These are phyloP conservation scores for Drosophila carrolli DNA, from an alignment of 1,140 invertebrate species.

Conservation along the genomic window DNA sequence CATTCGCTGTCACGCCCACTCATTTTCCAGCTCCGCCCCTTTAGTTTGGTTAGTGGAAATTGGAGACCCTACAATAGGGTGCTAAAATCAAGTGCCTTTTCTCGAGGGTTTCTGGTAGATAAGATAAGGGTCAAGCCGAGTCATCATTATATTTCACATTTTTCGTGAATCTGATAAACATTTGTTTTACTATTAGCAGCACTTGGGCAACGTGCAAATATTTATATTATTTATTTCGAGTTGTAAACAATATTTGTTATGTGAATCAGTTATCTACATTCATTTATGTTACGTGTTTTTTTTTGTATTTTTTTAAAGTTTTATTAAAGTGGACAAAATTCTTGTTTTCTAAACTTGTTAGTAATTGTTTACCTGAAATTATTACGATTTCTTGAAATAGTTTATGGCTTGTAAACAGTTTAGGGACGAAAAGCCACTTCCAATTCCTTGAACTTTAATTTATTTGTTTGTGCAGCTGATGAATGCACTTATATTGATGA, in stretches of 20 bases:
- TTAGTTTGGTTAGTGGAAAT: too few species aligned
- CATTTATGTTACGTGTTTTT: background rate
- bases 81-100: background rate
- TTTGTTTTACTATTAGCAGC: background rate
- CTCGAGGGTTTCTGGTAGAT: conserved; percentile 3
- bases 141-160: conserved; percentile 14
- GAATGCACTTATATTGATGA: background rate
- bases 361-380: background rate
- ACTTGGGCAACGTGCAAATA: background rate
- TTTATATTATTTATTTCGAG: background rate
- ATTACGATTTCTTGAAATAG: background rate
- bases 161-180: conserved; percentile 5
- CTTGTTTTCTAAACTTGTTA: background rate
- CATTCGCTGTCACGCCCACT: conserved; percentile 3
- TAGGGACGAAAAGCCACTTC: too few species aligned
- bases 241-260: background rate
- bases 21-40: background rate
- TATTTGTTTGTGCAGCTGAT: background rate
- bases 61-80: background rate
- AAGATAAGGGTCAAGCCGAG: conserved; percentile 18
- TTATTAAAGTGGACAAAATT: background rate
- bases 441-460: too few species aligned
- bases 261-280: background rate
- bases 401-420: background rate
- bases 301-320: too few species aligned